Conservation (phyloP, 2,888 invertebrate species). For the Pandemis heparana region DNA sequence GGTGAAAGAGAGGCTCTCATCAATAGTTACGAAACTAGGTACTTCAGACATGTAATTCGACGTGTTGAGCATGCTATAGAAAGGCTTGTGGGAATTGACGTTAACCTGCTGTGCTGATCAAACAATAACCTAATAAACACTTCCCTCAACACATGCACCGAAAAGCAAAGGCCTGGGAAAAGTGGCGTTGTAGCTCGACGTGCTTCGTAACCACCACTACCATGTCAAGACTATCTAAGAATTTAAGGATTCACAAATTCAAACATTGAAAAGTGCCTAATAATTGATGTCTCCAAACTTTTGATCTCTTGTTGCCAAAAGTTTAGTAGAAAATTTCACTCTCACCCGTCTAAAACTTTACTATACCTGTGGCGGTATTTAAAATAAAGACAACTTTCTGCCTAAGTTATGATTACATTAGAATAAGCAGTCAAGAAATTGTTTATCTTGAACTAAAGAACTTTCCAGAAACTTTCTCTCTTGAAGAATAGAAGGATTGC, state of each 20-base stretch:
- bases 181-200: too few relatives aligned
- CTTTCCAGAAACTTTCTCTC: constrained; percentile 2
- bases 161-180: too few relatives aligned
- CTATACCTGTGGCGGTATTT: background rate
- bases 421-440: background rate
- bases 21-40: too few relatives aligned
- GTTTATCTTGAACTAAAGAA: background rate
- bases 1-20: too few relatives aligned
- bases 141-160: too few relatives aligned
- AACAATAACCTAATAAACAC: too few relatives aligned
- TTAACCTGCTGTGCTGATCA: too few relatives aligned
- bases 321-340: background rate
- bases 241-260: background rate
- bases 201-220: too few relatives aligned
- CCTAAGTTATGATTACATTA: constrained; percentile 13
- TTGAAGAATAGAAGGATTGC: constrained; percentile 17
- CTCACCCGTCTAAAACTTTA: background rate
- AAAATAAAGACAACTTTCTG: constrained; percentile 6
- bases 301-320: background rate
- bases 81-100: too few relatives aligned
- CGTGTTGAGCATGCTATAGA: too few relatives aligned
- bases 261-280: background rate
- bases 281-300: background rate
- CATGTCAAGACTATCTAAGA: background rate
- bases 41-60: too few relatives aligned